Percentiles rank a stretch among this genome's conserved stretches.
Conservation (phyloP, 2,113 vertebrate species). For the Oncorhynchus nerka region DNA sequence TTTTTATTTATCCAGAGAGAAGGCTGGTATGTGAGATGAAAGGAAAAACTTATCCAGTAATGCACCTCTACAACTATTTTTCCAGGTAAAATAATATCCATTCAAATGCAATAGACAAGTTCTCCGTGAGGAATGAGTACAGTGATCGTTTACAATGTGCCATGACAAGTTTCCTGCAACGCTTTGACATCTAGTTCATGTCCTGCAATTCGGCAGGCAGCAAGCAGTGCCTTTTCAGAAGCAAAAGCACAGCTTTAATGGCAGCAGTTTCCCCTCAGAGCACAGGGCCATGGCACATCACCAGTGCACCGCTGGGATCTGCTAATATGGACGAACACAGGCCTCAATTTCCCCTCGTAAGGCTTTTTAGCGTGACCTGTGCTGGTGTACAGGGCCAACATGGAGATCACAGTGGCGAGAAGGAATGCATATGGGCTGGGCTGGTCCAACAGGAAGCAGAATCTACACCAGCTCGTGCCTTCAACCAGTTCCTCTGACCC, state of each 20-base stretch:
- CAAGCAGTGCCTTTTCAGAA: constrained; percentile 67
- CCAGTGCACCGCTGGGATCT: constrained; percentile 49
- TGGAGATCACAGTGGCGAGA: constrained; percentile 89
- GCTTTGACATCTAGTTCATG: constrained; percentile 53
- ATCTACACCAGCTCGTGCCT: constrained; percentile 63
- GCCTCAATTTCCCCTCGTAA: constrained; percentile 56
- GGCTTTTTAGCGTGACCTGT: constrained; percentile 72
- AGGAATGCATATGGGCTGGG: constrained; percentile 87
- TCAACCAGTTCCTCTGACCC: constrained; percentile 24
- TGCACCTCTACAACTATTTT: constrained; percentile 76
- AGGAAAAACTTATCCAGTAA: constrained; percentile 60
- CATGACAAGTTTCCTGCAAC: constrained; percentile 68
- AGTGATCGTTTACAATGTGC: constrained; percentile 87
- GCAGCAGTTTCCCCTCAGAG: constrained; percentile 55
- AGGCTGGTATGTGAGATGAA: constrained; percentile 74
- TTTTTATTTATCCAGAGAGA: constrained; percentile 75
- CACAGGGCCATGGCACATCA: constrained; percentile 19
- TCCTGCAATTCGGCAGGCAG: constrained; percentile 48
- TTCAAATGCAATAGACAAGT: constrained; percentile 85
- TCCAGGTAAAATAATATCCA: constrained; percentile 76
- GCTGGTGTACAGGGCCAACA: constrained; percentile 54
- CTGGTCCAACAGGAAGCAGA: constrained; percentile 58
- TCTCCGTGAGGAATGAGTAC: constrained; percentile 80
- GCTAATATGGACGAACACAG: constrained; percentile 41
- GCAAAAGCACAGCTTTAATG: constrained; percentile 48